Conservation (phyloP, 2,113 vertebrate genomes). For the Centrocercus urophasianus region DNA sequence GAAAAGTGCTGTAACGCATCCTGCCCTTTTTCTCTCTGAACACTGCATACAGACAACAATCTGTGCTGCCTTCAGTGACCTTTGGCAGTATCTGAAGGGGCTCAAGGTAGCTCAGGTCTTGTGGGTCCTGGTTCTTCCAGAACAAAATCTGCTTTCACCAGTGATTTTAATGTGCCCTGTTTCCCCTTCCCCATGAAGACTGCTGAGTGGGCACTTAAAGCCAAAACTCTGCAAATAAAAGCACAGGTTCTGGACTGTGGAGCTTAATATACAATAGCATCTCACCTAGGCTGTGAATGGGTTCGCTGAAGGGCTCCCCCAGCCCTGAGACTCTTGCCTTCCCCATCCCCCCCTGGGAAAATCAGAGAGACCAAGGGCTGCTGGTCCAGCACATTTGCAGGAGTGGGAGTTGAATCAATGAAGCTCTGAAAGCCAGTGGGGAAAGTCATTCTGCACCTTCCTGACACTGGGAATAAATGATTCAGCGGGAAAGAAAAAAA, state of each 20-base stretch:
- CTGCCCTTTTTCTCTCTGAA: not conserved
- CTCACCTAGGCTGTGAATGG: not conserved
- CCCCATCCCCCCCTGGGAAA: not conserved
- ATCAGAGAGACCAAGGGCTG: conserved; percentile 44
- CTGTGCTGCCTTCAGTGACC: not conserved
- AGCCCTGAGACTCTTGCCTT: not conserved
- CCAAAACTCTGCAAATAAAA: not conserved
- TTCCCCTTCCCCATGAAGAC: not conserved
- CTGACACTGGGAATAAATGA: conserved; percentile 81
- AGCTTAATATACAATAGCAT: not conserved
- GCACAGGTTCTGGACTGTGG: not conserved
- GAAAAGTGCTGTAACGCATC: not conserved
- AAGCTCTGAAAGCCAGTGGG: conserved; percentile 66
- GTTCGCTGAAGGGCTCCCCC: not conserved
- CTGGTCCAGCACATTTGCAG: conserved; percentile 69
- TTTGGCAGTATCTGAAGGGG: not conserved
- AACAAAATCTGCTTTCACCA: not conserved
- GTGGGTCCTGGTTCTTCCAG: not conserved
- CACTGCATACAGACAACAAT: not conserved
- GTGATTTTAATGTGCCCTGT: not conserved
- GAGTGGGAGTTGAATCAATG: conserved; percentile 70
- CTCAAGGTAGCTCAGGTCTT: not conserved
- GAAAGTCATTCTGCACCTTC: conserved; percentile 69
- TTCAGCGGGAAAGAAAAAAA: conserved; percentile 43
- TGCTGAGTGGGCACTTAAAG: not conserved